Evolutionary conservation across 2,113 vertebrate genomes (phyloP).

Genomic region (Irena cyanogastra): DNA sequence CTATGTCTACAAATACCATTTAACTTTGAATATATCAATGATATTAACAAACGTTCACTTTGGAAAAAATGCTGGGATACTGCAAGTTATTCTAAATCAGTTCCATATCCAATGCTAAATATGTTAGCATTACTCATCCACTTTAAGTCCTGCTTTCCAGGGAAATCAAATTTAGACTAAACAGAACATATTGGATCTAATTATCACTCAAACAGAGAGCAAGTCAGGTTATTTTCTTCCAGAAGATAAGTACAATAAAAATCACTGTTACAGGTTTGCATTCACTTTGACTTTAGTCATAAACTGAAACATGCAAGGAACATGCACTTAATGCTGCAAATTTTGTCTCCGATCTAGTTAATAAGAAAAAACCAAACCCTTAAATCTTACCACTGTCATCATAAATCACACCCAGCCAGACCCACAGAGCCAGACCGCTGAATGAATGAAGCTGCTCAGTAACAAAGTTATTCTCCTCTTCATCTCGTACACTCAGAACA

Average conservation of each 20-base stretch:
- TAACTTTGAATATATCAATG: neutral
- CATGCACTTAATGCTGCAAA: neutral
- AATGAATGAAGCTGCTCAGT: constrained; percentile 79
- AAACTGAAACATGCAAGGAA: neutral
- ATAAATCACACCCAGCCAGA: constrained; percentile 83
- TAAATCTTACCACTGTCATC: constrained; percentile 75
- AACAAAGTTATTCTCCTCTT: constrained; percentile 86
- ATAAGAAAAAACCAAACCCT: neutral
- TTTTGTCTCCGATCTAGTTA: neutral
- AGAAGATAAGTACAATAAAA: neutral
- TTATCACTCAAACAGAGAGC: neutral
- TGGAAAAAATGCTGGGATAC: neutral
- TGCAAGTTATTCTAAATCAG: neutral
- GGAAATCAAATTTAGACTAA: constrained; percentile 4
- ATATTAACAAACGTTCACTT: neutral
- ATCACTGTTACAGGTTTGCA: neutral
- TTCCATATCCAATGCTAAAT: neutral
- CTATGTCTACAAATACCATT: neutral
- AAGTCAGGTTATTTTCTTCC: neutral
- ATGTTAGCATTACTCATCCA: neutral
- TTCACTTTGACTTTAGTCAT: neutral
- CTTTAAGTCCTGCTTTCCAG: neutral
- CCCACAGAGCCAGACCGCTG: constrained; percentile 78
- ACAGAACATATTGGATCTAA: neutral
- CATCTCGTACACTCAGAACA: constrained; percentile 84